Evolutionary conservation across 2,113 vertebrate genomes (phyloP), one percentile per base, ranked within the genome.

Genomic region (Pygathrix nemaeus): DNA sequence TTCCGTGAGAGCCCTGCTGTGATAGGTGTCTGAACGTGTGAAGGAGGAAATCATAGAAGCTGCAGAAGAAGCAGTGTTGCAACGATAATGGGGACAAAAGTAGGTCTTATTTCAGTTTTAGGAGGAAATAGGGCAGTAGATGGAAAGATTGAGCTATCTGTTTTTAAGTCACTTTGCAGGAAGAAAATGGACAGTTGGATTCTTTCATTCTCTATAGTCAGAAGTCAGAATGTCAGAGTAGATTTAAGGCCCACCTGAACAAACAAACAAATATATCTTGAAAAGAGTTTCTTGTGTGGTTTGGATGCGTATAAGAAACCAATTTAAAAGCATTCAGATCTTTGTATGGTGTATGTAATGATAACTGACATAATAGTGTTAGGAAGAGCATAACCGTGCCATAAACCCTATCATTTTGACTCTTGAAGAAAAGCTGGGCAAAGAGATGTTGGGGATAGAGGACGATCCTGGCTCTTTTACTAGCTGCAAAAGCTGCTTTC

Each of bases 101-200:
- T 90, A n/a, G 57, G 90, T 84, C 70, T 97, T 90, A 27, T 87
- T 96, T 95, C 72, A 57, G 45, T 87, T 84, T 94, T 32, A 30
- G 92, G 96, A 94, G 78, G 90, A 96, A 96, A 84, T 81, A 78
- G 90, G 84, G 80, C 87, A 92, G 81, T 64, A n/a, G 76, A 35
- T 88, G 59, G 96, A 94, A 96, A 93, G 96, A 89, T 1, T 55
- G 87, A 81, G 9, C 70, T 64, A 55, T 90, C 90, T 90, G 30
- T 90, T 88, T 93, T 59, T 72, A 87, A 96, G 70, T 81, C 85
- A 57, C 73, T 89, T 91, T 93, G 43, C 40, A 40, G 83, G 73
- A 79, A 87, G 90, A 78, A 94, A 88, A 82, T 50, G 40, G 72
- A 21, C 57, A 57, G n/a, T 72, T 92, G 83, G 50, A 50, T 9